Evolutionary conservation across 2,113 vertebrate genomes (phyloP).

Genomic region (Pedetes capensis): DNA sequence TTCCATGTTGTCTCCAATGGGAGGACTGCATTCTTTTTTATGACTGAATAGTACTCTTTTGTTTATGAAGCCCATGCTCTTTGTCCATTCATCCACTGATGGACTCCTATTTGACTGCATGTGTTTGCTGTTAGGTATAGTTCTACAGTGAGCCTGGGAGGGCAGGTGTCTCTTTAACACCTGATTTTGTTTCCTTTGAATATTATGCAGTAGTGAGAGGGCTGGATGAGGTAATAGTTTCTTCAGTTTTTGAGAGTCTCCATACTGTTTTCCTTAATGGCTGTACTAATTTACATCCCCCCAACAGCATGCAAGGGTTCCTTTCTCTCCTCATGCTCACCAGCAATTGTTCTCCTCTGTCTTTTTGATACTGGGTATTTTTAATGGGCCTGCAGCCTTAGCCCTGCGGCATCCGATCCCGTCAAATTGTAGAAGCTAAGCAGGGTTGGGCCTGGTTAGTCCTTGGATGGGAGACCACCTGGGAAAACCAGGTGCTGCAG

Average conservation of each 20-base stretch:
- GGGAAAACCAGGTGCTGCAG: too few species aligned
- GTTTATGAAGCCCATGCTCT: background rate
- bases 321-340: background rate
- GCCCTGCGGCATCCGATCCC: too few species aligned
- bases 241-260: background rate
- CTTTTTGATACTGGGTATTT: too few species aligned
- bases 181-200: background rate
- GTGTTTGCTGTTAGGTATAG: background rate
- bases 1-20: background rate
- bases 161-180: background rate
- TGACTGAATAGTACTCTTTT: background rate
- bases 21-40: background rate
- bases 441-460: too few species aligned
- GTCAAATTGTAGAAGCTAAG: too few species aligned
- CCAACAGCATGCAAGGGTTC: background rate
- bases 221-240: background rate
- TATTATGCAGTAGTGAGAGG: background rate
- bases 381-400: too few species aligned
- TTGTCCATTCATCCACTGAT: rapidly evolving
- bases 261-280: background rate
- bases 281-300: background rate
- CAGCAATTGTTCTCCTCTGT: too few species aligned
- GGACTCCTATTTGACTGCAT: background rate
- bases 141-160: background rate
- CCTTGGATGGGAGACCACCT: too few species aligned